These are phyloP conservation scores for Melipona beecheii DNA, from an alignment of 2,888 invertebrate species.

Conservation along the genomic window DNA sequence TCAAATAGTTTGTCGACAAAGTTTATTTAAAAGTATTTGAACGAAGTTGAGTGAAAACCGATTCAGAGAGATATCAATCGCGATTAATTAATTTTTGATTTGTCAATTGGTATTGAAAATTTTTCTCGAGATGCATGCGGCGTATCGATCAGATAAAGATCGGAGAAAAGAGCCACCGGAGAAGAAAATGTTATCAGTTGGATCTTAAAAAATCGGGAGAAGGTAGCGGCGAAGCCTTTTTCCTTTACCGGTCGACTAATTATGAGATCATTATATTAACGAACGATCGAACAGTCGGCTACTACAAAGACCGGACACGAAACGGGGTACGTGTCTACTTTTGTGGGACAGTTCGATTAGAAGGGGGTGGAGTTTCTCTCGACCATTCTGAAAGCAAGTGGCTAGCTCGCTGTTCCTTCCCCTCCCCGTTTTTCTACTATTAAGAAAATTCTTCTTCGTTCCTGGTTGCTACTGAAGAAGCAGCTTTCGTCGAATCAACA, in stretches of 20 bases:
- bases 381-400: slow-evolving; percentile 15
- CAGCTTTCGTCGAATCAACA: not conserved
- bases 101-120: not conserved
- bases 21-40: too few relatives aligned
- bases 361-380: slow-evolving; percentile 29
- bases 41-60: not conserved
- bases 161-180: slow-evolving; percentile 29
- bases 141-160: not conserved
- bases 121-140: not conserved
- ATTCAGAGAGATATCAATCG: not conserved
- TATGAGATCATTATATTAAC: slow-evolving; percentile 74
- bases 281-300: slow-evolving; percentile 65
- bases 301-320: slow-evolving; percentile 60
- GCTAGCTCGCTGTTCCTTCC: slow-evolving; percentile 17
- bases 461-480: slow-evolving; percentile 4
- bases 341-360: slow-evolving; percentile 48
- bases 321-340: slow-evolving; percentile 51
- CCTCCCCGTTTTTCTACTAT: not conserved
- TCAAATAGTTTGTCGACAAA: not conserved
- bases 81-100: not conserved
- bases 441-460: slow-evolving; percentile 9
- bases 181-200: slow-evolving; percentile 43
- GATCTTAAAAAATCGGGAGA: slow-evolving; percentile 53
- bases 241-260: slow-evolving; percentile 58
- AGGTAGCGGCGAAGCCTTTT: slow-evolving; percentile 60